Base-by-base conservation (phyloP, 64 coral and sea anemone genomes). In the Porites australiensis region DNA sequence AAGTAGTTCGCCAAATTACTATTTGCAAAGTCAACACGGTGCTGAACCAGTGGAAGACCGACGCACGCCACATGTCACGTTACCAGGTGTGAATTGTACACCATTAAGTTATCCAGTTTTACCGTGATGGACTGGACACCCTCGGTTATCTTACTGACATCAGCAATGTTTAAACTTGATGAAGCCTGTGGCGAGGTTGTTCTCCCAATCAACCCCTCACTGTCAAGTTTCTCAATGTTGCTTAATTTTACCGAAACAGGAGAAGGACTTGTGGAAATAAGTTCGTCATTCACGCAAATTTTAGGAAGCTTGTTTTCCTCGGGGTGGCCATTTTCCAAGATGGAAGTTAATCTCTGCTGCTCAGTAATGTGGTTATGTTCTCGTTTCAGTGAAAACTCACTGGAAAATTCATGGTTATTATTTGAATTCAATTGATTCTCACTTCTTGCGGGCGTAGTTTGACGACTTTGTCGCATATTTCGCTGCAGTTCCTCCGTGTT, bases 271-370 rank as follows among this genome's bases (percentile, higher is more conserved):
- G 81, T 51, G 12, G 69, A 6, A 16, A 22, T 68, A 2, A 84
- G 18, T 20, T 84, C 61, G 47, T 84, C 81, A 19, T 84, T 84
- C 18, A 84, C 62, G 46, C 81, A 84, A 68, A 84, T 84, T 23
- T 18, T 45, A 9, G 81, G 81, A 10, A 84, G 81, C 47, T 68
- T 19, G 8, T 67, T 12, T 2, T 21, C 4, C 3, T 52, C 81
- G 0, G 45, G 48, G 4, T 14, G 13, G 10, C 20, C 49, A 22
- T 50, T 6, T 4, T 4, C 23, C 4, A 80, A 4, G 21, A 44
- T 21, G 10, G 77, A 68, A 3, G 61, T 84, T 84, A 69, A 51
- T 50, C 50, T 22, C 18, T 68, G 63, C 19, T 61, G 81, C 20
- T 84, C 48, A 21, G 51, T 50, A 22, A 13, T 20, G 47, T 13